These are phyloP conservation scores for Oceanodroma tethys DNA, from an alignment of 2,113 vertebrate genomes.

Conservation along the genomic window DNA sequence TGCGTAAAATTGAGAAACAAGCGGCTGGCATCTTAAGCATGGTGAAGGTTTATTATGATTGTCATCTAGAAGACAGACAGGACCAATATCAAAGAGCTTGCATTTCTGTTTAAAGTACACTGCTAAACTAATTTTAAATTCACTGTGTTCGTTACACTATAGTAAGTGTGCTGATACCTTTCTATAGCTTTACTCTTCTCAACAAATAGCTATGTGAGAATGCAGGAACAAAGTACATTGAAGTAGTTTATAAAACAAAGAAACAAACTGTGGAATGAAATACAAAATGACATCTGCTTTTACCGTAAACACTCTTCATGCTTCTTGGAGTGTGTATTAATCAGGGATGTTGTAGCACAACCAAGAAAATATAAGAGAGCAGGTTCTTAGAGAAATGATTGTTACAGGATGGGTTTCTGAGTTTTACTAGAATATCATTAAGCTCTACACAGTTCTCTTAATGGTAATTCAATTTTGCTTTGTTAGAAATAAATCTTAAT, in stretches of 20 bases:
- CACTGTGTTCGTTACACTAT: not conserved
- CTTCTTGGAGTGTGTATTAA: not conserved
- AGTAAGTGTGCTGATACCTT: not conserved
- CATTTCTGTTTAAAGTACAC: not conserved
- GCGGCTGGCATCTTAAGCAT: not conserved
- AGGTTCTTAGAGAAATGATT: not conserved
- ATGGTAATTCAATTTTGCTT: not conserved
- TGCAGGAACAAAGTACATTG: not conserved
- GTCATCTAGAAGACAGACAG: not conserved
- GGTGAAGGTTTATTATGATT: not conserved
- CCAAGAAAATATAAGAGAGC: not conserved
- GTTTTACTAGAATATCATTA: not conserved
- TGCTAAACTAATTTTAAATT: not conserved
- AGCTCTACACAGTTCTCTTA: not conserved
- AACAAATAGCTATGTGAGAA: not conserved
- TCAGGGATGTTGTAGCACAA: not conserved
- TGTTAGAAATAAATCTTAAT: constrained; percentile 19
- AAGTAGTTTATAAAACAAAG: not conserved
- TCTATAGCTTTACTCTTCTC: not conserved
- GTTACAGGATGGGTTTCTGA: not conserved
- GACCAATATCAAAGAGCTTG: not conserved
- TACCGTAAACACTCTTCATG: not conserved
- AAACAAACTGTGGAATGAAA: not conserved
- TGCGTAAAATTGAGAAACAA: not conserved
- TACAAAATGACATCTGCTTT: not conserved